A percentile compares a stretch with the other conserved stretches of the same genome.
These are phyloP conservation scores for Falco columbarius DNA, from an alignment of 2,797 vertebrate species.

Conservation along the genomic window DNA sequence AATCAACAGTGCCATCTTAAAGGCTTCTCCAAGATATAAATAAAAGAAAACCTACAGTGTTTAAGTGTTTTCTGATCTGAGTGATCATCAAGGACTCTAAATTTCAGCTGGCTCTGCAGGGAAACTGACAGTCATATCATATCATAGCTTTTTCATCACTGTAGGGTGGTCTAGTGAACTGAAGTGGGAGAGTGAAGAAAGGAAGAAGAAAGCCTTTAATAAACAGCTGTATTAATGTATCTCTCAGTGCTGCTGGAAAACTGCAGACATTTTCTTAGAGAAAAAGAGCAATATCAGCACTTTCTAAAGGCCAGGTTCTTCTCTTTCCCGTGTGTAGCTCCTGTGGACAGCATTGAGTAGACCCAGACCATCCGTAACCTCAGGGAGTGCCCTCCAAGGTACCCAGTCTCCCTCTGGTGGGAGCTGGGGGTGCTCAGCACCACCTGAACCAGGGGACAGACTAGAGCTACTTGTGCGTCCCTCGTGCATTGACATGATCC, in stretches of 20 bases:
- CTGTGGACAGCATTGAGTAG: not conserved
- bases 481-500: not conserved
- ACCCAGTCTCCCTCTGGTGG: not conserved
- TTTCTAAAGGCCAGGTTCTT: not conserved
- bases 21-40: slow-evolving; percentile 16
- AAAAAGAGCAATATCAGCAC: not conserved
- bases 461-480: not conserved
- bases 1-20: not conserved
- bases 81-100: not conserved
- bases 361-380: not conserved
- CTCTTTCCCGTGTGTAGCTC: not conserved
- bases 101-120: slow-evolving; percentile 13
- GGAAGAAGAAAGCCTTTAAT: not conserved
- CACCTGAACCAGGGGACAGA: not conserved
- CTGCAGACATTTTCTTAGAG: not conserved
- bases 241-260: not conserved
- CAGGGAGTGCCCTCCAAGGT: not conserved
- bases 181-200: not conserved
- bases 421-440: not conserved
- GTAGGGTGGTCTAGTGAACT: not conserved
- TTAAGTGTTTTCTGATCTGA: not conserved
- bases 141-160: not conserved
- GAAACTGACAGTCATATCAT: not conserved
- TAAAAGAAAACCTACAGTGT: not conserved
- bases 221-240: not conserved